Percentiles rank a stretch among this genome's conserved stretches.
Evolutionary conservation across 2,888 invertebrate species (phyloP).

Genomic region (Drosophila picticornis): DNA sequence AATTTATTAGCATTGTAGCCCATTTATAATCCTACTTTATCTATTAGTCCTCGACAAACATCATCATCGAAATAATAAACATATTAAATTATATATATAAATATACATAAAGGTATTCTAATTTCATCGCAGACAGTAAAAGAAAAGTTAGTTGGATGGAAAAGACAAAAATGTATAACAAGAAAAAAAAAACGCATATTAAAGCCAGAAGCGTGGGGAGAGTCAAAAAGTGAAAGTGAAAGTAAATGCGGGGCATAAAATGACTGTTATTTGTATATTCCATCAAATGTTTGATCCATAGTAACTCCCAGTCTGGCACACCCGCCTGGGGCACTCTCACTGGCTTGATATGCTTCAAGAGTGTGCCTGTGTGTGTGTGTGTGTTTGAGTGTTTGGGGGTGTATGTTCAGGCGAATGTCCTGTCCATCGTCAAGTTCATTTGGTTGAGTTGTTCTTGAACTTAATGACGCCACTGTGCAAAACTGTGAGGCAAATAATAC

Average conservation of each 20-base stretch:
- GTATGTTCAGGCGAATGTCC: slow-evolving; percentile 68
- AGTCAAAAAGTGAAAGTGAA: neutral
- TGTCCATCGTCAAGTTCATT: slow-evolving; percentile 71
- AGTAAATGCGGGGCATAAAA: neutral
- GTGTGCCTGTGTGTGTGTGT: neutral
- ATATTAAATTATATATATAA: neutral
- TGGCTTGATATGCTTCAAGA: slow-evolving; percentile 10
- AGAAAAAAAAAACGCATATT: neutral
- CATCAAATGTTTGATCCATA: neutral
- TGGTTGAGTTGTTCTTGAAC: slow-evolving; percentile 70
- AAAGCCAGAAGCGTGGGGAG: neutral
- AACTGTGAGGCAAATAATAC: slow-evolving; percentile 69
- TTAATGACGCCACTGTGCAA: slow-evolving; percentile 61
- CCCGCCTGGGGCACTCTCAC: neutral
- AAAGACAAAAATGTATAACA: neutral
- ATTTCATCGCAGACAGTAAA: neutral
- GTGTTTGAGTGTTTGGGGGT: slow-evolving; percentile 7
- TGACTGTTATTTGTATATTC: neutral
- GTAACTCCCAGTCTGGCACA: neutral
- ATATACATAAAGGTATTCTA: neutral
- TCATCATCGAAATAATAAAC: neutral
- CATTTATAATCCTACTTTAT: neutral
- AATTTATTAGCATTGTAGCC: neutral
- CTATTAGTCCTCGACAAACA: neutral
- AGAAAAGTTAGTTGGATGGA: neutral